These are phyloP conservation scores for Cryptotis parvus DNA, from an alignment of 2,113 vertebrate genomes.

Conservation along the genomic window DNA sequence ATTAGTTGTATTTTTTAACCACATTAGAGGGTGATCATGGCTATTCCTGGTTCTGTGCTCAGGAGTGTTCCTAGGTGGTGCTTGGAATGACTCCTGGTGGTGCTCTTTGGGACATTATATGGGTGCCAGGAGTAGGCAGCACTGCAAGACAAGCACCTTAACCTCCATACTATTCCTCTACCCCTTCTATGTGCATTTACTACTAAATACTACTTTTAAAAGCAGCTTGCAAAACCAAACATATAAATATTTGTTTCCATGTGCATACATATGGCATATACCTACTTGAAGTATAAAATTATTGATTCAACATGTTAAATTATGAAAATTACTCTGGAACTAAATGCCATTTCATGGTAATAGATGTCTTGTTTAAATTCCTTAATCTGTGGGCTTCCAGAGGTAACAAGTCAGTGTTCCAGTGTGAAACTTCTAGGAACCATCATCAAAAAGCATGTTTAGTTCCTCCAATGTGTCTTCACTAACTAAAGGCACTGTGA, in stretches of 20 bases:
- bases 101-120: too few species aligned
- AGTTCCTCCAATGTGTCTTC: neutral
- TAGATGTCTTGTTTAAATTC: neutral
- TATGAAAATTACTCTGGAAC: neutral
- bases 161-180: too few species aligned
- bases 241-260: neutral
- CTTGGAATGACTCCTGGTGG: too few species aligned
- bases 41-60: too few species aligned
- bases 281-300: neutral
- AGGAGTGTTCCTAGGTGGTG: too few species aligned
- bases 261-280: neutral
- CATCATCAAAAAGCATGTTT: neutral
- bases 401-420: neutral
- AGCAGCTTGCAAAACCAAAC: neutral
- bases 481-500: constrained; percentile 25
- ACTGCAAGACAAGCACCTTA: too few species aligned
- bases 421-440: neutral
- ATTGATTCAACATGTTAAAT: neutral
- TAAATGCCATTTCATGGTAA: neutral
- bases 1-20: too few species aligned
- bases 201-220: constrained; percentile 12
- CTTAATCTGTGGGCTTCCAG: neutral
- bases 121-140: too few species aligned
- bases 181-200: neutral
- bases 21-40: too few species aligned